Percentiles rank a stretch among this genome's conserved stretches.
Evolutionary conservation across 2,888 invertebrate genomes (phyloP).

Genomic region (Gibbula magus): DNA sequence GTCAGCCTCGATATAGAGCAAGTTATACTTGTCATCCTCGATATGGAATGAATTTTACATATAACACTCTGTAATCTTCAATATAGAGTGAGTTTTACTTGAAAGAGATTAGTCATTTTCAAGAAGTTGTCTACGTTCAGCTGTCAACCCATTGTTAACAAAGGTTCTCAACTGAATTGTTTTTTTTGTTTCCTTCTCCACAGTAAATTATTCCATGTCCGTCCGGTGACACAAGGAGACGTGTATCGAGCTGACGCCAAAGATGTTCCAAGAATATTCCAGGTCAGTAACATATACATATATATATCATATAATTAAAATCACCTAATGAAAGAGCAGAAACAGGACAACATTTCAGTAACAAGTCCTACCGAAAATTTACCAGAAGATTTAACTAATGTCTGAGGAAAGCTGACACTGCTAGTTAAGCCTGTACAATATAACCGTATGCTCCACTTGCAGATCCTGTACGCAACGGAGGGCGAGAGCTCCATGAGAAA

Average conservation of each 20-base stretch:
- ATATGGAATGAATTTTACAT: no score
- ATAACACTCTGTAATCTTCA: conserved; percentile 95
- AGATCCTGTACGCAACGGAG: conserved; percentile 95
- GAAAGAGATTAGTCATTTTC: neutral
- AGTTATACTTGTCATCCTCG: no score
- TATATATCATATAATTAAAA: neutral
- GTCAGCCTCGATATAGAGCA: no score
- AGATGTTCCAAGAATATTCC: conserved; percentile 99
- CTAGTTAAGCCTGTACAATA: no score
- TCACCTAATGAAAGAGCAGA: no score
- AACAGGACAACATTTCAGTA: no score
- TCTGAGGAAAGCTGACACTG: no score
- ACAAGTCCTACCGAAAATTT: no score
- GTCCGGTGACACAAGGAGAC: conserved; percentile 98
- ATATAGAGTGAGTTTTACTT: conserved; percentile 93
- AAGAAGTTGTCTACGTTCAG: neutral
- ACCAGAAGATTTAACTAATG: no score
- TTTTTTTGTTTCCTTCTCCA: conserved; percentile 36
- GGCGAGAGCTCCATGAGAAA: conserved; percentile 81
- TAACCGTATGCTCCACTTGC: conserved; percentile 26
- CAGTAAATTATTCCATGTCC: conserved; percentile 98
- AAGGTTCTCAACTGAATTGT: neutral
- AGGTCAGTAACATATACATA: conserved; percentile 76
- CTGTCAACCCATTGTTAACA: neutral
- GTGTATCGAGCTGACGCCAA: conserved; percentile 98